These are phyloP conservation scores for Monopterus albus DNA, from an alignment of 2,113 vertebrate genomes.

Conservation along the genomic window DNA sequence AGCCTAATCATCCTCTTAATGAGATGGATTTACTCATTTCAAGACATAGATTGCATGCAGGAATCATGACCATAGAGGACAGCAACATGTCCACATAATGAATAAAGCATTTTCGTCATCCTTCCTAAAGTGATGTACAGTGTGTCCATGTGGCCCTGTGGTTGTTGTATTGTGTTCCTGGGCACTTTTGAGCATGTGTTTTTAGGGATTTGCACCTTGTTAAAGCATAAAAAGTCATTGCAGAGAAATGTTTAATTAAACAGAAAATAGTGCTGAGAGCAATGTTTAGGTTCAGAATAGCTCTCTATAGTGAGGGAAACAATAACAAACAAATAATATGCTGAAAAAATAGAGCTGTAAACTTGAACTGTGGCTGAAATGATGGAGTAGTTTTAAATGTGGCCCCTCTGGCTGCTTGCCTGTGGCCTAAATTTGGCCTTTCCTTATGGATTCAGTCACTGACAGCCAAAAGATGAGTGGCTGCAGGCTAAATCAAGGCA, in stretches of 20 bases:
- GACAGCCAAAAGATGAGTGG: slow-evolving; percentile 44
- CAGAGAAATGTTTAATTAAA: slow-evolving; percentile 27
- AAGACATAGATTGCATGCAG: slow-evolving; percentile 41
- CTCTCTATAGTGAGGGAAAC: neutral
- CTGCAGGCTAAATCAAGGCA: slow-evolving; percentile 36
- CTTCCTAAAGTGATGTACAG: slow-evolving; percentile 10
- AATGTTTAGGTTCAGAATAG: slow-evolving; percentile 35
- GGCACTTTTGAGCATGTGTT: slow-evolving; percentile 35
- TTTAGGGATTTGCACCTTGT: slow-evolving; percentile 20
- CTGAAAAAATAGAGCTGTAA: neutral
- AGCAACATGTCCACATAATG: slow-evolving; percentile 21
- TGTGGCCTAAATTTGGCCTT: slow-evolving; percentile 35
- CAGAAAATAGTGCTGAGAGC: slow-evolving; percentile 19
- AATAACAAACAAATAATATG: slow-evolving; percentile 11
- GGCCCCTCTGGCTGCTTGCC: slow-evolving; percentile 9
- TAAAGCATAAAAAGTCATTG: slow-evolving; percentile 7
- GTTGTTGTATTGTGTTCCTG: slow-evolving; percentile 23
- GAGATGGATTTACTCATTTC: slow-evolving; percentile 66
- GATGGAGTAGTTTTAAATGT: slow-evolving; percentile 17
- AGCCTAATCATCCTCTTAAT: slow-evolving; percentile 71
- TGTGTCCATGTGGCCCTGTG: neutral
- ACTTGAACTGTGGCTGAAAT: neutral
- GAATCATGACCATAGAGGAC: slow-evolving; percentile 27
- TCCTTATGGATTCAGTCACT: slow-evolving; percentile 38
- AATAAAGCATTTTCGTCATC: slow-evolving; percentile 37